These are phyloP conservation scores for Mythimna lalbum DNA, from an alignment of 2,888 invertebrate genomes.

Conservation along the genomic window DNA sequence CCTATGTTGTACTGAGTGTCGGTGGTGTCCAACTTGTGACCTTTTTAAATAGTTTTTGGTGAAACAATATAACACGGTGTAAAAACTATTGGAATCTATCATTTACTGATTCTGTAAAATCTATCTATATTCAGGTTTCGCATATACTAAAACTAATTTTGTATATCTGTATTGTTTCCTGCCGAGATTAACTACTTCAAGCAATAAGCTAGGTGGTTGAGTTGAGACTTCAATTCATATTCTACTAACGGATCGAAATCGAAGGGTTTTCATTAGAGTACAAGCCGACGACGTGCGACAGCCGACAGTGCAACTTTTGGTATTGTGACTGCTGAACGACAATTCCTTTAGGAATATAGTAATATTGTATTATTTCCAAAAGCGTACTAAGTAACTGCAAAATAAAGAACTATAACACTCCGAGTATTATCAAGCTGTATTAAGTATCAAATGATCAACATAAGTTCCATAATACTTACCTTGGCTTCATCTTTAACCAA, in stretches of 20 bases:
- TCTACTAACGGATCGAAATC: neutral
- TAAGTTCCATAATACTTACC: too few relatives aligned
- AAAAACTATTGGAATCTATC: too few relatives aligned
- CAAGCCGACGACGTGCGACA: neutral
- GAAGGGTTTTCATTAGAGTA: neutral
- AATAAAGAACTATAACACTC: too few relatives aligned
- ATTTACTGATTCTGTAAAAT: too few relatives aligned
- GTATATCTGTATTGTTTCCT: neutral
- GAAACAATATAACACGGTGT: too few relatives aligned
- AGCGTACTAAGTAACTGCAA: neutral
- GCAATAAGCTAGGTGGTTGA: neutral
- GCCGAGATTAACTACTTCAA: neutral
- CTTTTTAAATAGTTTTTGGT: too few relatives aligned
- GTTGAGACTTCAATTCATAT: neutral
- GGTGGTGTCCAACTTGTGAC: too few relatives aligned
- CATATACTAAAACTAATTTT: neutral
- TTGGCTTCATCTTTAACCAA: neutral
- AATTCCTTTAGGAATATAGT: too few relatives aligned
- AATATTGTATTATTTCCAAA: neutral
- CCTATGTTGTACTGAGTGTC: too few relatives aligned
- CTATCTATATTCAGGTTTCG: too few relatives aligned
- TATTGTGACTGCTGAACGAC: neutral
- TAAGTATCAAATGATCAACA: neutral
- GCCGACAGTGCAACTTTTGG: neutral
- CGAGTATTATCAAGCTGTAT: too few relatives aligned